These are phyloP conservation scores for Gadus chalcogrammus DNA, from an alignment of 2,113 vertebrate species.

Conservation along the genomic window DNA sequence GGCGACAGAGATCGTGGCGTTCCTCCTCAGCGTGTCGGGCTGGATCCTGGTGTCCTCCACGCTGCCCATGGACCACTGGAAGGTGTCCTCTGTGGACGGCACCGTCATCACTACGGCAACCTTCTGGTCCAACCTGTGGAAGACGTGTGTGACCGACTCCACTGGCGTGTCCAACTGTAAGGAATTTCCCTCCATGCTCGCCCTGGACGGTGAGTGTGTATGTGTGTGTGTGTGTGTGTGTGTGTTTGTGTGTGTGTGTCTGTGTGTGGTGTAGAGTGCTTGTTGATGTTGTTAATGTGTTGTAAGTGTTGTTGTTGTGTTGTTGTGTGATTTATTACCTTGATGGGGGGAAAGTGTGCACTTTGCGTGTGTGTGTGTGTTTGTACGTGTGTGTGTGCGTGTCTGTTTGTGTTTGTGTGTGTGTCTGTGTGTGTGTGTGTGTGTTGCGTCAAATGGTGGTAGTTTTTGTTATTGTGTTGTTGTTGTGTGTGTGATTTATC, in stretches of 20 bases:
- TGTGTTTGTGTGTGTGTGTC: neutral
- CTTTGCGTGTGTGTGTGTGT: neutral
- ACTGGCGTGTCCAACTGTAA: constrained; percentile 94
- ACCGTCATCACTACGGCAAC: constrained; percentile 94
- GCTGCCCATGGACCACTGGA: constrained; percentile 92
- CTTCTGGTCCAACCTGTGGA: constrained; percentile 93
- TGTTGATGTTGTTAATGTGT: neutral
- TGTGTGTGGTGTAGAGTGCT: neutral
- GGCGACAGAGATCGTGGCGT: constrained; percentile 83
- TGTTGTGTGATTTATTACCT: no score
- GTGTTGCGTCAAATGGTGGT: no score
- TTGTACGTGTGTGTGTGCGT: no score
- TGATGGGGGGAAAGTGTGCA: no score
- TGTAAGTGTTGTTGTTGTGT: no score
- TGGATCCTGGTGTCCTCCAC: constrained; percentile 91
- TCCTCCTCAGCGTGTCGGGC: constrained; percentile 73
- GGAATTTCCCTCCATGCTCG: constrained; percentile 86
- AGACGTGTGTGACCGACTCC: constrained; percentile 92
- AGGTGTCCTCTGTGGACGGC: constrained; percentile 89
- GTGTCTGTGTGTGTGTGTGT: no score
- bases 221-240: neutral
- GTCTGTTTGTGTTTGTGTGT: no score
- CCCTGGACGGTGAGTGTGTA: constrained; percentile 83
- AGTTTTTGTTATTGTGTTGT: no score
- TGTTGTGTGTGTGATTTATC: no score